Evolutionary conservation across 1,140 invertebrate species (phyloP).

Genomic region (Sinonovacula constricta): DNA sequence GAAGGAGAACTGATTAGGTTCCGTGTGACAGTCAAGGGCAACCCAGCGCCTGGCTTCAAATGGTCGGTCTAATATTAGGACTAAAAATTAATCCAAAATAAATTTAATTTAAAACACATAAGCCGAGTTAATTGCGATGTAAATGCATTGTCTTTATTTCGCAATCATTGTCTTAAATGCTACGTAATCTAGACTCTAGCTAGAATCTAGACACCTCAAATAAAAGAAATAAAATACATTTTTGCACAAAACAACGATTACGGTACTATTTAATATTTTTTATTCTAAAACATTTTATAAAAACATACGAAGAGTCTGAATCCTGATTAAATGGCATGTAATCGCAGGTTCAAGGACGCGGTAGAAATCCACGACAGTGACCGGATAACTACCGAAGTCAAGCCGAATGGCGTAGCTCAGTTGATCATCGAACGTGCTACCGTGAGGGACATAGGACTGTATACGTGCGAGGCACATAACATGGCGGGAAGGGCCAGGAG

Average conservation of each 20-base stretch:
- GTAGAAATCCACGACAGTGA: conserved; percentile 45
- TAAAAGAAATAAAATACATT: too few species aligned
- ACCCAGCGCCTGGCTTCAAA: conserved; percentile 44
- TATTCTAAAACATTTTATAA: background rate
- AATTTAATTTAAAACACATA: too few species aligned
- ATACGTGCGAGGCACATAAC: conserved; percentile 48
- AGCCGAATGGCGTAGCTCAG: conserved; percentile 20
- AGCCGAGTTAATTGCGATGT: too few species aligned
- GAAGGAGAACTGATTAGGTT: conserved; percentile 31
- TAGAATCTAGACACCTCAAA: too few species aligned
- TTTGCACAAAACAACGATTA: background rate
- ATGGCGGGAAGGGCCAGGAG: conserved; percentile 43
- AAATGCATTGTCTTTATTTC: too few species aligned
- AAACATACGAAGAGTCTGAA: background rate
- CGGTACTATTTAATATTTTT: background rate
- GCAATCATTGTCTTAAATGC: too few species aligned
- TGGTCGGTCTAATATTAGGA: too few species aligned
- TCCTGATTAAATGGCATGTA: background rate
- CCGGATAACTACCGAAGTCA: conserved; percentile 28
- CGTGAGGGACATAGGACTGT: conserved; percentile 36
- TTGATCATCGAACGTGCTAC: conserved; percentile 23
- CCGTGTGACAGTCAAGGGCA: conserved; percentile 16
- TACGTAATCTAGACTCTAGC: too few species aligned
- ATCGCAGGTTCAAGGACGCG: conserved; percentile 39
- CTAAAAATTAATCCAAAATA: too few species aligned